Conservation (phyloP, 2,113 vertebrate genomes). For the Seriola dumerili region DNA sequence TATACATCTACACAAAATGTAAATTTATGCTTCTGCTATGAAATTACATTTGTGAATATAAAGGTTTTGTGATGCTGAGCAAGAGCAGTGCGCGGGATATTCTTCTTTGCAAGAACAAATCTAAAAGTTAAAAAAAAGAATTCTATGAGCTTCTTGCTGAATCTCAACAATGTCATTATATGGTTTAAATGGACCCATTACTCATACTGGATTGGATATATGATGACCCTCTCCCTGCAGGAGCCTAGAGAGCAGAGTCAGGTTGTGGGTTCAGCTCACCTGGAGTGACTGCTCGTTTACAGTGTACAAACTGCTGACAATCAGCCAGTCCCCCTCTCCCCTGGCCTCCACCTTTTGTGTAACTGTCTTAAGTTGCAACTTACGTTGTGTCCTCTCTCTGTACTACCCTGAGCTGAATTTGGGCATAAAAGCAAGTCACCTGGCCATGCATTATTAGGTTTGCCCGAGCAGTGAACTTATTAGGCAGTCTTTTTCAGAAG, state of each 20-base stretch:
- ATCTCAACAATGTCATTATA: not conserved
- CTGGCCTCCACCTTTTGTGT: not conserved
- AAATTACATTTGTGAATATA: not conserved
- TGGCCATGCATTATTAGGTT: not conserved
- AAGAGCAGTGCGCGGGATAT: too few species aligned
- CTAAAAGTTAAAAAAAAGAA: not conserved
- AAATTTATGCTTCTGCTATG: too few species aligned
- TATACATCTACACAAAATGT: too few species aligned
- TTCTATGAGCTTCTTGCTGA: not conserved
- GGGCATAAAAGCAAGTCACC: too few species aligned
- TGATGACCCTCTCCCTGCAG: not conserved
- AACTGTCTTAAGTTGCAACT: not conserved
- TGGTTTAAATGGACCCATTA: not conserved
- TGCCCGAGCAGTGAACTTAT: too few species aligned
- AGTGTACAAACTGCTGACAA: not conserved
- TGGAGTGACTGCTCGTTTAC: not conserved
- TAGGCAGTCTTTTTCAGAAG: not conserved
- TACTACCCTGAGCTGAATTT: not conserved
- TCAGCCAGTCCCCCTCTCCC: too few species aligned
- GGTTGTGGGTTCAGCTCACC: not conserved
- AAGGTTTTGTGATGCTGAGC: too few species aligned
- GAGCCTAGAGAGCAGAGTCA: not conserved
- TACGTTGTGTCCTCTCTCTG: not conserved
- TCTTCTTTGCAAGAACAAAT: not conserved
- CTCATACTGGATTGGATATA: not conserved